These are phyloP conservation scores for Crypturellus undulatus DNA, from an alignment of 2,113 vertebrate species.

Conservation along the genomic window DNA sequence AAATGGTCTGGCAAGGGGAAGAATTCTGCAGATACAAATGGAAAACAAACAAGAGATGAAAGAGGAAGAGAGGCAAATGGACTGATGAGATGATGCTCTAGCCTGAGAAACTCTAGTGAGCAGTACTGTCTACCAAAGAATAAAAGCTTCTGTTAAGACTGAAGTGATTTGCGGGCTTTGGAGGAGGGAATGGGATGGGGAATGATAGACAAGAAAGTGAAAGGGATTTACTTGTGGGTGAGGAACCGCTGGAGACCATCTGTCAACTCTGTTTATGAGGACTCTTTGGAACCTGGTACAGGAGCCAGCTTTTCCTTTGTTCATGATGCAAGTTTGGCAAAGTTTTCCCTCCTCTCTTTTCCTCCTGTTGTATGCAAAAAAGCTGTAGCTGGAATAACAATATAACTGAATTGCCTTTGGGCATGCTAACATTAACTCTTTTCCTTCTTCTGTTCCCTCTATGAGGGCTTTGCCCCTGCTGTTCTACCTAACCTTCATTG, in stretches of 20 bases:
- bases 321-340: background rate
- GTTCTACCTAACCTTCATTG: background rate
- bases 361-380: background rate
- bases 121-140: background rate
- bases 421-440: background rate
- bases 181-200: background rate
- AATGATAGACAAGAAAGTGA: background rate
- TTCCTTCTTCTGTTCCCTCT: background rate
- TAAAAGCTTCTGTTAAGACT: background rate
- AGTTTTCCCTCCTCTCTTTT: background rate
- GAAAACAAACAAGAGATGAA: slow-evolving; percentile 39
- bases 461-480: background rate
- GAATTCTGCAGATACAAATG: background rate
- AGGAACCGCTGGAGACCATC: background rate
- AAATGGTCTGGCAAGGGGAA: slow-evolving; percentile 3
- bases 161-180: background rate
- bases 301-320: background rate
- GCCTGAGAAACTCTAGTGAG: background rate
- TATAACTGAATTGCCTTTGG: background rate
- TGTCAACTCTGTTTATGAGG: background rate
- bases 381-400: background rate
- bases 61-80: background rate
- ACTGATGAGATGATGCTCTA: background rate
- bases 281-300: background rate
- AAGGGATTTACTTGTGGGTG: background rate